Conservation (phyloP, 1,140 invertebrate genomes). For the Aphaenogaster rudis region DNA sequence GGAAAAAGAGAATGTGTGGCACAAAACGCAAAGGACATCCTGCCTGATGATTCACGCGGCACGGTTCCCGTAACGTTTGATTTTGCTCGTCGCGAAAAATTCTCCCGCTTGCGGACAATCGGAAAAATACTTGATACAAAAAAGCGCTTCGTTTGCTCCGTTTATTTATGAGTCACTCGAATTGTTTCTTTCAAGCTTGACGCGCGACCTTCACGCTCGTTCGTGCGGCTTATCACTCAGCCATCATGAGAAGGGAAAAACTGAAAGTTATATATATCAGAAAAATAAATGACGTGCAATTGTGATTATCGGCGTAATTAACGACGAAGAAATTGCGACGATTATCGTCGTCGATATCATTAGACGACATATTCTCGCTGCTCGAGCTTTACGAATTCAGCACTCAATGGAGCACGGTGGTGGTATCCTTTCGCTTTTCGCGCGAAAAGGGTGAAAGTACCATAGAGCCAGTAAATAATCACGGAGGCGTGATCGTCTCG, state of each 20-base stretch:
- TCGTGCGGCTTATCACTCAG: neutral
- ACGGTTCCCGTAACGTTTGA: slow-evolving; percentile 17
- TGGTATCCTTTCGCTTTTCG: slow-evolving; percentile 47
- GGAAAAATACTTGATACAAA: neutral
- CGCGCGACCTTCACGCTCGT: neutral
- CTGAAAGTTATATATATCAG: neutral
- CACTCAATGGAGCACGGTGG: neutral
- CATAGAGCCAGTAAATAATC: slow-evolving; percentile 29
- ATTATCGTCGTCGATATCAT: neutral
- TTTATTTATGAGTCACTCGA: slow-evolving; percentile 16
- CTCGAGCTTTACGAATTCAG: neutral
- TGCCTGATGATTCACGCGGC: slow-evolving; percentile 49
- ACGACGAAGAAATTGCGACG: neutral
- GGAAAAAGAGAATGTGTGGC: slow-evolving; percentile 44
- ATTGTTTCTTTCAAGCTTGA: neutral
- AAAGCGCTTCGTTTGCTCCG: neutral
- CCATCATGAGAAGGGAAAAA: neutral
- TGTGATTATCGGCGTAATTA: slow-evolving; percentile 29
- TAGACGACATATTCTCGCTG: neutral
- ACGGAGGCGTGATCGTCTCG: slow-evolving; percentile 40
- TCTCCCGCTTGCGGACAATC: neutral
- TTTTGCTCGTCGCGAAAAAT: neutral
- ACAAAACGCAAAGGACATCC: slow-evolving; percentile 46
- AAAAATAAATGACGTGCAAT: slow-evolving; percentile 15
- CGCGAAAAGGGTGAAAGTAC: slow-evolving; percentile 51